Evolutionary conservation across 1,140 invertebrate genomes (phyloP), one percentile per base, ranked within the genome.

Genomic region (Teleogryllus occipitalis): DNA sequence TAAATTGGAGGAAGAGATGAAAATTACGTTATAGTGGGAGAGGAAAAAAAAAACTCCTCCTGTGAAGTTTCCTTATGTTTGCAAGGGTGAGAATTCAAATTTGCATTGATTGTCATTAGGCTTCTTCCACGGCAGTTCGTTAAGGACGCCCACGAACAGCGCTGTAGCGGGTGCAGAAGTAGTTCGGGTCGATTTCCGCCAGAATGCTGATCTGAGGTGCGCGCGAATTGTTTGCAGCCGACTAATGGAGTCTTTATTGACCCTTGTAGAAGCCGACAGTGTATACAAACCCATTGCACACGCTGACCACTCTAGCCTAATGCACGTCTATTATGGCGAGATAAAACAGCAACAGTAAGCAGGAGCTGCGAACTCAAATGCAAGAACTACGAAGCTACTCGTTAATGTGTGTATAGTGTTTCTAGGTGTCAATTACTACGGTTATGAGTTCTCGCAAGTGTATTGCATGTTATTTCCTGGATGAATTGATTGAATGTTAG

Each of bases 31-130:
- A 65, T 65, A 18, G 54, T 65, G 54, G 18, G 10, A 7, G 54
- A 65, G 2, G 54, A 65, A 65, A 65, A 65, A 54, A 65, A 65
- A 18, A 65, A 65, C 54, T 65, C 54, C 10, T 18, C 27, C 5
- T 5, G 27, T 65, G 10, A 65, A 65, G 54, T 65, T 65, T 18
- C 18, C 54, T 65, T 7, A 7, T 65, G 10, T 65, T 65, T 65
- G 54, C 10, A 65, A 65, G 54, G 54, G 54, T 18, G 18, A 65
- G 54, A 65, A 10, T 65, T 18, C 54, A 65, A 65, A 65, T 65
- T 65, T 65, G 18, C 54, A 65, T 65, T 65, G 54, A 65, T 65
- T 65, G 54, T 65, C 54, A 65, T 65, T 65, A 65, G 54, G 54
- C 10, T 65, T 65, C 54, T 65, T 65, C 10, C 10, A 3, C 10